Evolutionary conservation across 2,797 vertebrate species (phyloP).

Genomic region (Pipistrellus kuhlii): DNA sequence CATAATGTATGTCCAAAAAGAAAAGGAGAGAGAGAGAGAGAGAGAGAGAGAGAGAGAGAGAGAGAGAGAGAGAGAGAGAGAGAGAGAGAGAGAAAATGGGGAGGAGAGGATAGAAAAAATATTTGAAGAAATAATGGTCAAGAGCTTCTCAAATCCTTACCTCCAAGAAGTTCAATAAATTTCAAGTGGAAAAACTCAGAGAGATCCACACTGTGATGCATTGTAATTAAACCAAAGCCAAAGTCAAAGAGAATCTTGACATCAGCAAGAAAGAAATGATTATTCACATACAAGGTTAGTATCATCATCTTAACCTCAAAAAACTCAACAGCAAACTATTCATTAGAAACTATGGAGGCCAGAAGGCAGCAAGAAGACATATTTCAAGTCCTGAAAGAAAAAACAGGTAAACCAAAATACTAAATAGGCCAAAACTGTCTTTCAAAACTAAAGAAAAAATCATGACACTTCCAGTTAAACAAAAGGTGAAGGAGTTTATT

Average conservation of each 20-base stretch:
- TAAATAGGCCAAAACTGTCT: neutral
- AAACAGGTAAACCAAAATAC: neutral
- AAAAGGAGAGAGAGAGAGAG: neutral
- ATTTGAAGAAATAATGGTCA: neutral
- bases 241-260: neutral
- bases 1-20: neutral
- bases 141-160: neutral
- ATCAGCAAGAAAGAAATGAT: neutral
- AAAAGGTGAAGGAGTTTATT: neutral
- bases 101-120: neutral
- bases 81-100: no score
- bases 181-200: neutral
- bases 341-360: neutral
- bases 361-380: neutral
- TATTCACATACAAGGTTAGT: neutral
- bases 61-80: neutral
- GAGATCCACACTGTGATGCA: neutral
- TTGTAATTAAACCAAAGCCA: neutral
- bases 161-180: neutral
- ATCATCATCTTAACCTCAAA: neutral
- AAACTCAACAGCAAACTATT: neutral
- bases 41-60: neutral
- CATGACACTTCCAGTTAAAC: neutral
- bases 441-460: neutral
- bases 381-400: neutral